Base-by-base conservation (phyloP, 2,888 invertebrate genomes). In the Hemicrepidius hirtus region DNA sequence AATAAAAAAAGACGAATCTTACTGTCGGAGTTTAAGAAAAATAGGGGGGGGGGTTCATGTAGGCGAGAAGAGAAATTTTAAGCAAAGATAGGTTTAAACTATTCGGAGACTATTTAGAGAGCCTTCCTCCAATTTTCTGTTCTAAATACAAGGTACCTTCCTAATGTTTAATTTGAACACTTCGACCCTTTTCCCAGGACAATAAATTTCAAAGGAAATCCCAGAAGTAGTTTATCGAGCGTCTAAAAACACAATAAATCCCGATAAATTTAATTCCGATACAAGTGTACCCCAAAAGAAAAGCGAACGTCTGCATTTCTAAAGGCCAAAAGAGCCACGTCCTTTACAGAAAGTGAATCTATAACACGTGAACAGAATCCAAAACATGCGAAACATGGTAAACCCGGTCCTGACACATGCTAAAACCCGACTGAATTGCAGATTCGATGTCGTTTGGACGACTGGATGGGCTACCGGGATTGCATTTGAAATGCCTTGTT, bases 401-500 rank as follows among this genome's bases (percentile, higher is more conserved):
- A 70, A 59, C 65, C 35, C 67, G 62, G 68, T 32, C 62, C 62
- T 72, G 72, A 32, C 44, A 64, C 67, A 32, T 37, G 46, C 35
- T 63, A 40, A 55, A 67, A 41, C 49, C 46, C 13, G 32, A 35
- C 49, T 16, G 57, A 62, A 73, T 73, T 69, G 66, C 64, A 66
- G 71, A 71, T 66, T 49, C 60, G 53, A 71, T 37, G 71, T 53
- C 69, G 53, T 46, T 64, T 71, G 24, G 57, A 66, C 60, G 60
- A 44, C 50, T 59, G 66, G 50, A 71, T 59, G 65, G 57, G 35
- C 66, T 71, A 66, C 66, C 66, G 35, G 49, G 59, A 71, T 71
- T 71, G 71, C 71, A 71, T 71, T 59, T 59, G 59, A 66, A 71
- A 60, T 71, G 32, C 71, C 71, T 65, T 66, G 64, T 70, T 64